These are phyloP conservation scores for Hedychridium roseum DNA, from an alignment of 2,888 invertebrate species.

Conservation along the genomic window DNA sequence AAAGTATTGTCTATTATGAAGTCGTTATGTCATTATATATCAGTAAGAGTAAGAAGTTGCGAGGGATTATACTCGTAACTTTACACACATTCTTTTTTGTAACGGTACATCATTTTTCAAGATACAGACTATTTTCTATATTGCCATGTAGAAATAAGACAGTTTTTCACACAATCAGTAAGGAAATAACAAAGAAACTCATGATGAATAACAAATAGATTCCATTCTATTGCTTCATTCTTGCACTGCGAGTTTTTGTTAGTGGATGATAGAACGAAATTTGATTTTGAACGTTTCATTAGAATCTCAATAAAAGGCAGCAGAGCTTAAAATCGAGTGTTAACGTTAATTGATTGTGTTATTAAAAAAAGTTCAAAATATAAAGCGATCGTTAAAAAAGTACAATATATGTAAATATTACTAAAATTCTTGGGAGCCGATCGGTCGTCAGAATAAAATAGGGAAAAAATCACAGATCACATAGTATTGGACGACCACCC, in stretches of 20 bases:
- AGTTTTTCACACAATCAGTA: not conserved
- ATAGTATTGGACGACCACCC: too few species aligned
- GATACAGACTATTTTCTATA: too few species aligned
- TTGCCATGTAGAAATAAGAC: not conserved
- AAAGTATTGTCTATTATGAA: slow-evolving; percentile 57
- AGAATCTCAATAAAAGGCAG: too few species aligned
- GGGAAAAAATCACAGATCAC: slow-evolving; percentile 32
- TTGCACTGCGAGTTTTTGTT: not conserved
- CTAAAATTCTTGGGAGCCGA: slow-evolving; percentile 9
- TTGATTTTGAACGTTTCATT: too few species aligned
- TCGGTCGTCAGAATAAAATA: slow-evolving; percentile 22
- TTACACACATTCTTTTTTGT: slow-evolving; percentile 13
- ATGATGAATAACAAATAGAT: too few species aligned
- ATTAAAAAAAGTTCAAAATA: slow-evolving; percentile 18
- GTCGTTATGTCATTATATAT: slow-evolving; percentile 32
- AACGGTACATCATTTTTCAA: slow-evolving; percentile 10
- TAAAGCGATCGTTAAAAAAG: slow-evolving; percentile 17
- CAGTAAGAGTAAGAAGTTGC: slow-evolving; percentile 22
- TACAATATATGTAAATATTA: slow-evolving; percentile 18
- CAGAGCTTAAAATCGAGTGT: too few species aligned
- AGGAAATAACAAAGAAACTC: not conserved
- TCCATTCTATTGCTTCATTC: not conserved
- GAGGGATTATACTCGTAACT: slow-evolving; percentile 19
- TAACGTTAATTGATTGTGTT: too few species aligned
- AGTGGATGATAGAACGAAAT: not conserved